Evolutionary conservation across 1,140 invertebrate species (phyloP).

Genomic region (Drosophila sproati): DNA sequence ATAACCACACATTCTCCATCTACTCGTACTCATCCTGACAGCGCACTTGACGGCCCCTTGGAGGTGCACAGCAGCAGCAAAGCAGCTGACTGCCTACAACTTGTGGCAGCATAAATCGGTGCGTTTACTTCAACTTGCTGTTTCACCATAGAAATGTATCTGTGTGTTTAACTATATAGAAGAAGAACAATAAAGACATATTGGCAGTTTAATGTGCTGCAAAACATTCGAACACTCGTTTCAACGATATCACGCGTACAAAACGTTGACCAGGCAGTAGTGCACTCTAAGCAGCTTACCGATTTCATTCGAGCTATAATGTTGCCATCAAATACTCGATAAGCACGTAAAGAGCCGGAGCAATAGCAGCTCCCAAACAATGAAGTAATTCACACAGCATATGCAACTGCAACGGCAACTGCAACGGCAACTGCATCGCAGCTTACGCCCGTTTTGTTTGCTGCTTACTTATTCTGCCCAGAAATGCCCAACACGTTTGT

Average conservation of each 20-base stretch:
- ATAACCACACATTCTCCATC: slow-evolving; percentile 35
- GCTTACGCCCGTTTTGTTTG: slow-evolving; percentile 45
- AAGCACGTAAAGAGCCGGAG: slow-evolving; percentile 67
- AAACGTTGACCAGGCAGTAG: slow-evolving; percentile 45
- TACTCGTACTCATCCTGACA: neutral
- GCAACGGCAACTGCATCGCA: slow-evolving; percentile 22
- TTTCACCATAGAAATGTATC: neutral
- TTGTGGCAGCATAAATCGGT: slow-evolving; percentile 79
- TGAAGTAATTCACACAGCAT: slow-evolving; percentile 8
- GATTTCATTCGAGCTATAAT: slow-evolving; percentile 29
- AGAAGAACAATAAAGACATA: slow-evolving; percentile 74
- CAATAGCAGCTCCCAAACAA: neutral
- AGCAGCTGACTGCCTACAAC: slow-evolving; percentile 20
- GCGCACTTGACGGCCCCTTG: slow-evolving; percentile 30
- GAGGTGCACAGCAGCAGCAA: slow-evolving; percentile 10
- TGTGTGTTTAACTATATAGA: neutral
- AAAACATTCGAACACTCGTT: slow-evolving; percentile 63
- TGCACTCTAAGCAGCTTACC: slow-evolving; percentile 71
- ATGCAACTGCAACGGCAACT: slow-evolving; percentile 14
- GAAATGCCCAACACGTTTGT: slow-evolving; percentile 65
- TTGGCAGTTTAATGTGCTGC: slow-evolving; percentile 79
- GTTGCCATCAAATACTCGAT: slow-evolving; percentile 44
- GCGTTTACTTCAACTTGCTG: slow-evolving; percentile 38
- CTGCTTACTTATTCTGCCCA: slow-evolving; percentile 58
- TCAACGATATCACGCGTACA: slow-evolving; percentile 64